Base-by-base conservation (phyloP, 2,888 invertebrate genomes). In the Prionchulus punctatus region DNA sequence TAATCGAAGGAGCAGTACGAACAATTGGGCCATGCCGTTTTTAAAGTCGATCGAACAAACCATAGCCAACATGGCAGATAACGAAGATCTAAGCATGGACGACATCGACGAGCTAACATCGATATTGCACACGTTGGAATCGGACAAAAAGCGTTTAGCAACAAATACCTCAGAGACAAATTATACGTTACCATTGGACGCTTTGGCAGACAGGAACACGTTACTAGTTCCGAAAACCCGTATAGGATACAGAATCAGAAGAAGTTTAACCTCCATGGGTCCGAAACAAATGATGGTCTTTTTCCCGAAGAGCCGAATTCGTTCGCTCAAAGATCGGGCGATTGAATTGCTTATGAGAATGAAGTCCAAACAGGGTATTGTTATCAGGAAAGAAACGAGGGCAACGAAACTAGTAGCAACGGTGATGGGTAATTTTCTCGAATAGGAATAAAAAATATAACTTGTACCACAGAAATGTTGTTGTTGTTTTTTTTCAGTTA, bases 351-450 rank as follows among this genome's bases (percentile, higher is more conserved):
- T 70, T 18, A 66, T 68, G 30, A 67, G 66, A 58, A 54, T 69
- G 36, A 67, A 67, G 53, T 67, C 66, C 1, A 67, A 66, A 54
- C 66, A 70, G 51, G 70, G 70, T 55, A 67, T 68, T 66, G 68
- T 67, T 3, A 65, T 70, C 49, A 57, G 70, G n/a, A 54, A 71
- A 55, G 68, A 70, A 54, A 63, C 67, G 15, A 30, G 68, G 45
- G 68, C 70, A 1, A 71, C 71, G 0, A 70, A 70, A 57, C 64
- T 72, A 18, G 68, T 73, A 18, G 74, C 75, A 47, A 71, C 75
- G 42, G 76, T 76, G 1, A 68, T 76, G 61, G 73, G 76, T 61
- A 66, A 72, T 47, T 72, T 12, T 26, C 7, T n/a, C n/a, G n/a
- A n/a, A n/a, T n/a, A n/a, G n/a, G n/a, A n/a, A n/a, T n/a, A n/a